phyloP scores from a whole-genome alignment of 2,888 invertebrate species.

The Drosophila fungiperda region DNA sequence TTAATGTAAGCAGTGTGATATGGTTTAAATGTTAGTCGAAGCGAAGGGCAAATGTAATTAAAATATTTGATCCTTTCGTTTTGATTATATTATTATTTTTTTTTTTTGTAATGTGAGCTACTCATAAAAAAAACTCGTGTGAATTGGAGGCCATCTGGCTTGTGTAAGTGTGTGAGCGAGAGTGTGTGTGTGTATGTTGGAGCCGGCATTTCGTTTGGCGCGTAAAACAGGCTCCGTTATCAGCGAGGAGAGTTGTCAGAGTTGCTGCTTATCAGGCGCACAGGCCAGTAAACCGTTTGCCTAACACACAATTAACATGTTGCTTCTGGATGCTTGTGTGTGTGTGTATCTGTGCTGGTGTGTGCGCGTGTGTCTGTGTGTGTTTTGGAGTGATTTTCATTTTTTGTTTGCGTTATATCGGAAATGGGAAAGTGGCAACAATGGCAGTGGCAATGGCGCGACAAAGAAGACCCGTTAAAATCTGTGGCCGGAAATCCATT shows the following conservation, averaged over 20 bases:
- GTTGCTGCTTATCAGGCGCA: slow-evolving; percentile 50
- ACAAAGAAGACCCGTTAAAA: slow-evolving; percentile 51
- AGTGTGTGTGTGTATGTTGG: slow-evolving; percentile 1
- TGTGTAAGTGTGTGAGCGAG: slow-evolving; percentile 13
- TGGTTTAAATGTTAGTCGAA: slow-evolving; percentile 19
- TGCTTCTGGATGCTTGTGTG: slow-evolving; percentile 8
- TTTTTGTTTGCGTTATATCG: slow-evolving; percentile 48
- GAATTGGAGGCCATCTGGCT: slow-evolving; percentile 20
- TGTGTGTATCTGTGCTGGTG: slow-evolving; percentile 7
- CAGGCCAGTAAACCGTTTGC: slow-evolving; percentile 36
- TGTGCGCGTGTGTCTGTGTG: background rate
- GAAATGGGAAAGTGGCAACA: slow-evolving; percentile 33
- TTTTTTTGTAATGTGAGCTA: slow-evolving; percentile 20
- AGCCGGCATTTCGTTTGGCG: slow-evolving; percentile 59
- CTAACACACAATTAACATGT: slow-evolving; percentile 30
- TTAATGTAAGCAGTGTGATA: slow-evolving; percentile 2
- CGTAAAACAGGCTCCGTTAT: slow-evolving; percentile 47
- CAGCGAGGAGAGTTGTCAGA: slow-evolving; percentile 25
- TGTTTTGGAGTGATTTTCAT: slow-evolving; percentile 25
- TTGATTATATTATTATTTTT: slow-evolving; percentile 1
- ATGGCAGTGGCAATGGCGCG: slow-evolving; percentile 44
- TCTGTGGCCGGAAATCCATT: slow-evolving; percentile 67
- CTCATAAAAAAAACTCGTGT: slow-evolving; percentile 15
- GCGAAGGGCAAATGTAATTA: slow-evolving; percentile 47
- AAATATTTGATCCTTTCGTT: slow-evolving; percentile 16